These are phyloP conservation scores for Amphiprion percula DNA, from an alignment of 2,113 vertebrate species.

Conservation along the genomic window DNA sequence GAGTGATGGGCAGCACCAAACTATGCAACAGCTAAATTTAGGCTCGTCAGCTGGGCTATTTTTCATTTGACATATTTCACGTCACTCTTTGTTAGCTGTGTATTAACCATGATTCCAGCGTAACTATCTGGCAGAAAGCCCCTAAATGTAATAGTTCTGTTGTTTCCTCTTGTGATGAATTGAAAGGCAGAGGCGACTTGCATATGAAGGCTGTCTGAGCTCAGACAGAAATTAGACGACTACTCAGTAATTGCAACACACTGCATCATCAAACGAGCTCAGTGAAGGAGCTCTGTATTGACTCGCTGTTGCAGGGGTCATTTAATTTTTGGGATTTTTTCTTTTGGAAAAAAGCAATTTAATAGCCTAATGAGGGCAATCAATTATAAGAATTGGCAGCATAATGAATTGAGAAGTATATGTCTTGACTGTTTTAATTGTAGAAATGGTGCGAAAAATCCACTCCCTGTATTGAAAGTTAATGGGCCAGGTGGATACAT, in stretches of 20 bases:
- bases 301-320: slow-evolving; percentile 31
- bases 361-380: slow-evolving; percentile 55
- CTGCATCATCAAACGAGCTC: slow-evolving; percentile 30
- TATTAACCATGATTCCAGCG: slow-evolving; percentile 49
- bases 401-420: slow-evolving; percentile 56
- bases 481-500: slow-evolving; percentile 73
- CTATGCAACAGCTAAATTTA: slow-evolving; percentile 48
- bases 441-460: slow-evolving; percentile 49
- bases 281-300: slow-evolving; percentile 26
- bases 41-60: slow-evolving; percentile 41
- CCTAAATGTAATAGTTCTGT: slow-evolving; percentile 39
- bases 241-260: slow-evolving; percentile 29
- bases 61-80: slow-evolving; percentile 55
- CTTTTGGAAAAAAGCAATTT: slow-evolving; percentile 30
- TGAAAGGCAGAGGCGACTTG: slow-evolving; percentile 45
- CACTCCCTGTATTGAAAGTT: slow-evolving; percentile 60
- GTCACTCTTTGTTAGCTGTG: slow-evolving; percentile 63
- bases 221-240: slow-evolving; percentile 32
- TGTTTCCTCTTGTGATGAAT: slow-evolving; percentile 46
- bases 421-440: slow-evolving; percentile 50
- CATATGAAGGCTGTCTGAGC: slow-evolving; percentile 19
- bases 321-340: slow-evolving; percentile 20
- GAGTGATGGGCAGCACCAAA: slow-evolving; percentile 47
- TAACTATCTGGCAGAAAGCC: slow-evolving; percentile 26
- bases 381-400: slow-evolving; percentile 52